These are phyloP conservation scores for Norana najaformis DNA, from an alignment of 2,888 invertebrate genomes.

Conservation along the genomic window DNA sequence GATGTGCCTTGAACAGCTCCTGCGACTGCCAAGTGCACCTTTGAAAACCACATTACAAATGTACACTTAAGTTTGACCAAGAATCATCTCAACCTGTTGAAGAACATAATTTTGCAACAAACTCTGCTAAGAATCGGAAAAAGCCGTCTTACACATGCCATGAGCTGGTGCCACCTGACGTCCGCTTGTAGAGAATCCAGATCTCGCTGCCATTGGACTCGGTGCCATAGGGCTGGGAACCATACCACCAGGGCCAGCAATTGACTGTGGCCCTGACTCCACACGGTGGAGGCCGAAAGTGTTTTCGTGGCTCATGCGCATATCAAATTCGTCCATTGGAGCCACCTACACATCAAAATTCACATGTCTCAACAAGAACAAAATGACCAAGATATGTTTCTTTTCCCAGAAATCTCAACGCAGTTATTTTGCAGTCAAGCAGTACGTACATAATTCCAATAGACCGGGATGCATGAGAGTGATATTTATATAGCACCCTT, in stretches of 20 bases:
- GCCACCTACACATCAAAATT: neutral
- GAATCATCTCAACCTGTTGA: neutral
- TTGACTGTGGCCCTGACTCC: neutral
- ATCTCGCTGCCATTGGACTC: neutral
- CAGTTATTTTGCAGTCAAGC: too few relatives aligned
- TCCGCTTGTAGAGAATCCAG: neutral
- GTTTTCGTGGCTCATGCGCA: constrained; percentile 20
- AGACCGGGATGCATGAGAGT: neutral
- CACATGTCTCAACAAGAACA: neutral
- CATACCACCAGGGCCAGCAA: neutral
- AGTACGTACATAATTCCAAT: neutral
- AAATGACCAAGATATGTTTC: neutral
- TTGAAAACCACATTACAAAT: neutral
- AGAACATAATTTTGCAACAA: neutral
- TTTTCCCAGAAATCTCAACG: neutral
- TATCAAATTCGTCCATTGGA: neutral
- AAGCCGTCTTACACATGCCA: neutral
- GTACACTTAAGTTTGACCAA: neutral
- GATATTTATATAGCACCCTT: neutral
- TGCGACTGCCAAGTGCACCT: neutral
- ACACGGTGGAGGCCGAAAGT: neutral
- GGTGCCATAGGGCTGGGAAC: neutral
- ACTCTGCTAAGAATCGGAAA: neutral
- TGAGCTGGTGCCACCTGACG: neutral
- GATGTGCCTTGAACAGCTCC: too few relatives aligned